Evolutionary conservation across 2,797 vertebrate species (phyloP).

Genomic region (Dendrocincla fuliginosa): DNA sequence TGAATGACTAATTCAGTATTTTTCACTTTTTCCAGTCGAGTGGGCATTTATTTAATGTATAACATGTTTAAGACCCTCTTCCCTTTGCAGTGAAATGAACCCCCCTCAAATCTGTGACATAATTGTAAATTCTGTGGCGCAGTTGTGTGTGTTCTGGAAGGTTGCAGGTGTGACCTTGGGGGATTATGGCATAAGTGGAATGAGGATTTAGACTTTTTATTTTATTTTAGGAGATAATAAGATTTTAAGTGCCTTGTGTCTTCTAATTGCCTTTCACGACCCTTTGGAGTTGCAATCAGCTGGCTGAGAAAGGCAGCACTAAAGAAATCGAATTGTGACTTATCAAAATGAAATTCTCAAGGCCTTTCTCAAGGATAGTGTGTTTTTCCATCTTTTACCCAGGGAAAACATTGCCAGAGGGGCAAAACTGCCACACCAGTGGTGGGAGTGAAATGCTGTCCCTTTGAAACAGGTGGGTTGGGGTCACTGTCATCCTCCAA

Average conservation of each 20-base stretch:
- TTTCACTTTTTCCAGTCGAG: not conserved
- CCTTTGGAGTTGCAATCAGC: not conserved
- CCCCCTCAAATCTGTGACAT: not conserved
- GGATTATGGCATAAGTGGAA: not conserved
- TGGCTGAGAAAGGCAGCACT: not conserved
- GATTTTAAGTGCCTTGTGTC: not conserved
- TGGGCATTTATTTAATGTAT: not conserved
- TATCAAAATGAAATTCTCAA: not conserved
- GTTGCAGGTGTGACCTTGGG: not conserved
- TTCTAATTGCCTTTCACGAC: conserved; percentile 11
- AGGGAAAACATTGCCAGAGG: not conserved
- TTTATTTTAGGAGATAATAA: not conserved
- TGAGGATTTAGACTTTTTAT: not conserved
- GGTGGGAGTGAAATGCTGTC: not conserved
- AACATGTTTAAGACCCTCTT: not conserved
- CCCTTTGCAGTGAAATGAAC: not conserved
- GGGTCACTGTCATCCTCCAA: not conserved
- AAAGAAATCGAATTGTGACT: not conserved
- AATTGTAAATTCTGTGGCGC: not conserved
- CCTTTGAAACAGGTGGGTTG: not conserved
- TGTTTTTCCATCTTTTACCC: not conserved
- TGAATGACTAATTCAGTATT: not conserved
- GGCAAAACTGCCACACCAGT: not conserved
- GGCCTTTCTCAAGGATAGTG: not conserved
- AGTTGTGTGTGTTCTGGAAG: not conserved